These are phyloP conservation scores for Eilema sororculum DNA, from an alignment of 2,888 invertebrate genomes.

Conservation along the genomic window DNA sequence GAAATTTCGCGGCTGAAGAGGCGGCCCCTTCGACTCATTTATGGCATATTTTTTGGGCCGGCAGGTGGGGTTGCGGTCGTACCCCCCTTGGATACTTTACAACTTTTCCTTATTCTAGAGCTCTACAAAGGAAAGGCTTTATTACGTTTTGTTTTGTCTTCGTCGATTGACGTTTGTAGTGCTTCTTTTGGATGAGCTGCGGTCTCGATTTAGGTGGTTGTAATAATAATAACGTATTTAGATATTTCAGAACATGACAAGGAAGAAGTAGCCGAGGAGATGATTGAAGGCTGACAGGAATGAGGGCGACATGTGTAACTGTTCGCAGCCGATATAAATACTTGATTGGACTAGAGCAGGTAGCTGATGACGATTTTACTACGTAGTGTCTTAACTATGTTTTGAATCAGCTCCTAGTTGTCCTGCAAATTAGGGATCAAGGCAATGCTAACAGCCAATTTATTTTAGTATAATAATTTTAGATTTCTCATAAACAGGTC, in stretches of 20 bases:
- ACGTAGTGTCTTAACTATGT: no score
- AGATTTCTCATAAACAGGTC: not conserved
- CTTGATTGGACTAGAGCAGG: not conserved
- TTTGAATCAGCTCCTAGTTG: not conserved
- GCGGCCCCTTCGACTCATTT: constrained; percentile 78
- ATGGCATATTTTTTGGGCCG: constrained; percentile 82
- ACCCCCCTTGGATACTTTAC: constrained; percentile 70
- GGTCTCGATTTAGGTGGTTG: constrained; percentile 49
- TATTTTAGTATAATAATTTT: not conserved
- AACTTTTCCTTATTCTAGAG: constrained; percentile 82
- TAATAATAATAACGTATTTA: constrained; percentile 22
- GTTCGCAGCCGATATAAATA: no score
- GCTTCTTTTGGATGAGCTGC: constrained; percentile 69
- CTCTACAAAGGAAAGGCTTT: constrained; percentile 82
- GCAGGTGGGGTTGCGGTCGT: constrained; percentile 81
- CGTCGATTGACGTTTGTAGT: constrained; percentile 61
- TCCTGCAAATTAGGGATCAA: no score
- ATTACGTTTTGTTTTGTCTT: constrained; percentile 77
- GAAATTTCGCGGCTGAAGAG: constrained; percentile 83
- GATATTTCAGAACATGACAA: constrained; percentile 14
- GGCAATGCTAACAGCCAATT: not conserved
- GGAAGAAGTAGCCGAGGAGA: not conserved
- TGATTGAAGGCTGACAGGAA: not conserved
- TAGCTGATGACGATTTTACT: no score
- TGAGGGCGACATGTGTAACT: no score